Evolutionary conservation across 2,888 invertebrate genomes (phyloP), one percentile per base, ranked within the genome.

Genomic region (Pimpla rufipes): DNA sequence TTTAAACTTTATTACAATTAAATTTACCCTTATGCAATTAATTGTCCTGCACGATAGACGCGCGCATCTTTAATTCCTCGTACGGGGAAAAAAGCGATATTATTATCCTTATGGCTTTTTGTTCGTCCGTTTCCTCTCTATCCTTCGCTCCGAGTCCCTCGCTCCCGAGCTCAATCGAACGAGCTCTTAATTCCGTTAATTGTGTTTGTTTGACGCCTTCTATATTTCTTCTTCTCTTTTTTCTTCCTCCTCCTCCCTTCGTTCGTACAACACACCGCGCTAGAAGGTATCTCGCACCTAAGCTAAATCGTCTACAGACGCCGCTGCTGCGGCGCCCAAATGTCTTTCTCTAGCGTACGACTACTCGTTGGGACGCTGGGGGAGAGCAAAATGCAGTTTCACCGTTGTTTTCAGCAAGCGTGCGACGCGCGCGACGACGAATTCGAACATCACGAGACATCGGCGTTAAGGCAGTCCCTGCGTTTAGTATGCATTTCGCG

Each of bases 161-260:
- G 71, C 75, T 71, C 70, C 81, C 81, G 76, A 81, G 81, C 64
- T 64, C 45, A 74, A 81, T 81, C 75, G 81, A 81, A 81, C 81
- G 55, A 75, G 35, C 75, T 70, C 52, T 52, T 75, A 50, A 50
- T 21, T 66, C 45, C 6, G 68, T 68, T 52, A 35, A 55, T 66
- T 50, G 4, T 40, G 37, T 45, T 29, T 29, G 37, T 47, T n/a
- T 70, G 29, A n/a, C n/a, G n/a, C n/a, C n/a, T n/a, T n/a, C n/a
- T n/a, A n/a, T n/a, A n/a, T n/a, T n/a, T n/a, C n/a, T n/a, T n/a
- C 7, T 52, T 18, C 5, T 50, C 16, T 8, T 11, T 79, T 55
- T 67, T 42, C 55, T 67, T 59, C 18, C 67, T 57, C 47, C 40
- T 55, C 23, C 40, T 71, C 70, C 67, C 6, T 55, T 71, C 13